Conservation (phyloP, 1,140 invertebrate species). For the Cepaea nemoralis region DNA sequence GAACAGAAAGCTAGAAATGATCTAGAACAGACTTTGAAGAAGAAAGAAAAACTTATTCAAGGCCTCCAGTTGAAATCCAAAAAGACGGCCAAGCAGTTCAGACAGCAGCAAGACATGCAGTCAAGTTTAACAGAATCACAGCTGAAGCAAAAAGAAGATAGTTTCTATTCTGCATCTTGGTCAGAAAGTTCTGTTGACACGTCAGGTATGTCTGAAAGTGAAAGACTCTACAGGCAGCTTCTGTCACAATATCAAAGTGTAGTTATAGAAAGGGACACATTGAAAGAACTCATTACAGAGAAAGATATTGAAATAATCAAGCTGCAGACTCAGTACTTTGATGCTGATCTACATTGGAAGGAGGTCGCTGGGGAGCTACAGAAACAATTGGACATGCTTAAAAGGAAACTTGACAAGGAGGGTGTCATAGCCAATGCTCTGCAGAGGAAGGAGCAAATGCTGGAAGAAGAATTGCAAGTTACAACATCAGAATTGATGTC, state of each 20-base stretch:
- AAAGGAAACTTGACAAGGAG: constrained; percentile 24
- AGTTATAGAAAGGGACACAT: constrained; percentile 39
- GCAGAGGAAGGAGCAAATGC: constrained; percentile 22
- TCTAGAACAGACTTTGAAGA: constrained; percentile 42
- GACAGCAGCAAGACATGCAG: too few species aligned
- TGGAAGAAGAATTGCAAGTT: constrained; percentile 40
- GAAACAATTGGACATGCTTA: constrained; percentile 22
- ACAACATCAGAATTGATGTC: constrained; percentile 35
- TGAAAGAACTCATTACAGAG: constrained; percentile 46
- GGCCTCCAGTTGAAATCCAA: constrained; percentile 41
- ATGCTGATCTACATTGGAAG: constrained; percentile 44
- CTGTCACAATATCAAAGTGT: constrained; percentile 42
- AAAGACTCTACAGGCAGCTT: constrained; percentile 24
- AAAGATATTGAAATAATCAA: constrained; percentile 49
- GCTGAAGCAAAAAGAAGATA: constrained; percentile 26
- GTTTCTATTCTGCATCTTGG: constrained; percentile 27
- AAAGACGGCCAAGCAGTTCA: constrained; percentile 26
- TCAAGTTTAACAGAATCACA: background rate
- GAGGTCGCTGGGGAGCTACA: constrained; percentile 32
- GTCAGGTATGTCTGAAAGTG: background rate
- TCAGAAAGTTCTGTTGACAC: constrained; percentile 3
- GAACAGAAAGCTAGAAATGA: constrained; percentile 26
- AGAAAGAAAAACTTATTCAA: constrained; percentile 47
- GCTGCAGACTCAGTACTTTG: constrained; percentile 47
- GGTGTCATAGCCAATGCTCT: constrained; percentile 21